phyloP scores from a whole-genome alignment of 2,888 invertebrate species.

The Suillia variegata region DNA sequence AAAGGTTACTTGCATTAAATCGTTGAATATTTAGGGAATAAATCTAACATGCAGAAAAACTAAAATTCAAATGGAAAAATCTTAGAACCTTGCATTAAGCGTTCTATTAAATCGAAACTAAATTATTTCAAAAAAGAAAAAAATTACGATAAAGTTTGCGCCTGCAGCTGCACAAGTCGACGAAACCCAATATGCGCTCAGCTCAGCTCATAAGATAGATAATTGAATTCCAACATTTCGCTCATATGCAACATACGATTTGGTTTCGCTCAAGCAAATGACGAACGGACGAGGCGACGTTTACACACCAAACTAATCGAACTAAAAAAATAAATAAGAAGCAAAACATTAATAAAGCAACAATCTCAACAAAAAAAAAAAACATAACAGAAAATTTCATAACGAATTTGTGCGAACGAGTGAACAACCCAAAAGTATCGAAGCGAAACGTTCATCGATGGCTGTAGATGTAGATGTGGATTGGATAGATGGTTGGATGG shows the following conservation, averaged over 20 bases:
- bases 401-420: constrained; percentile 8
- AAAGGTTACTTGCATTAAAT: no score
- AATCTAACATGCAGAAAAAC: no score
- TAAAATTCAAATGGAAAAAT: no score
- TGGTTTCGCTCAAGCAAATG: not conserved
- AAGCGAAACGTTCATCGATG: constrained; percentile 1
- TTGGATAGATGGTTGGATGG: no score
- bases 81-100: no score
- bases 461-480: no score
- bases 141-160: not conserved
- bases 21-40: no score
- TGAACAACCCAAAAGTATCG: constrained; percentile 1
- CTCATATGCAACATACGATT: constrained; percentile 5
- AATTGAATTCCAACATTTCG: constrained; percentile 6
- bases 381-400: not conserved
- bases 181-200: constrained; percentile 3
- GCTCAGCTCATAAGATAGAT: constrained; percentile 4
- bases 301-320: not conserved
- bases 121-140: not conserved
- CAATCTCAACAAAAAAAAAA: not conserved
- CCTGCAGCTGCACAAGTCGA: constrained; percentile 1
- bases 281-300: not conserved
- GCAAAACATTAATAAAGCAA: constrained; percentile 9
- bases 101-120: no score
- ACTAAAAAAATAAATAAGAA: not conserved